phyloP scores from a whole-genome alignment of 2,888 invertebrate genomes.

The Melieria picta region DNA sequence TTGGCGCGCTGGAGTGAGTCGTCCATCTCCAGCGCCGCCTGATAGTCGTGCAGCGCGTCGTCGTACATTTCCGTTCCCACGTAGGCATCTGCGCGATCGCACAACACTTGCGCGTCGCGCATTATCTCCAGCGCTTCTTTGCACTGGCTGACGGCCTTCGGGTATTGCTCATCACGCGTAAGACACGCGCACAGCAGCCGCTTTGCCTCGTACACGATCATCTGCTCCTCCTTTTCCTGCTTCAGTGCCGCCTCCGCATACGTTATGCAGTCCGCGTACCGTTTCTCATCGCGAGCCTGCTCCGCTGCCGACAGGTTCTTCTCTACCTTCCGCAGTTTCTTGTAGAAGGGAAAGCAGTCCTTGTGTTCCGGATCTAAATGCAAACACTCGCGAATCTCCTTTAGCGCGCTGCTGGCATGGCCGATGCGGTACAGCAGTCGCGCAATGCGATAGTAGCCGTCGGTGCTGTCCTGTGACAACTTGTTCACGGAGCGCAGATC shows the following conservation, averaged over 20 bases:
- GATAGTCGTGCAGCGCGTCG: conserved; percentile 89
- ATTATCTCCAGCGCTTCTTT: conserved; percentile 80
- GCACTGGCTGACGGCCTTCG: conserved; percentile 81
- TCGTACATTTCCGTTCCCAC: conserved; percentile 90
- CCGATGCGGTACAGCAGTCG: conserved; percentile 88
- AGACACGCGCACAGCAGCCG: conserved; percentile 85
- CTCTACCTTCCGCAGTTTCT: conserved; percentile 92
- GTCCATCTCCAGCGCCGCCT: conserved; percentile 86
- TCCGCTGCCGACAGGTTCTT: conserved; percentile 79
- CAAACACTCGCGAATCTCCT: conserved; percentile 95
- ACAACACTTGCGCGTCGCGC: conserved; percentile 80
- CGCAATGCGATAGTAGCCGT: conserved; percentile 76
- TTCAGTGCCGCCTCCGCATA: conserved; percentile 75
- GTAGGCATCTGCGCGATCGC: conserved; percentile 93
- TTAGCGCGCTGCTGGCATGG: conserved; percentile 89
- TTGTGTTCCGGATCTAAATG: conserved; percentile 98
- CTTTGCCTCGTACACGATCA: conserved; percentile 80
- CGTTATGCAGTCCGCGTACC: conserved; percentile 75
- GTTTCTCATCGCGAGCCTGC: conserved; percentile 70
- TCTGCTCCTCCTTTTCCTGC: conserved; percentile 75
- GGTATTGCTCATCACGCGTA: conserved; percentile 74
- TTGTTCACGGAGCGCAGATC: conserved; percentile 92
- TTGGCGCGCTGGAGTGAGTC: conserved; percentile 82
- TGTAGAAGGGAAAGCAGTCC: conserved; percentile 94
- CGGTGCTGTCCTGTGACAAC: conserved; percentile 90